Conservation (phyloP, 2,888 invertebrate species). For the Perizoma flavofasciatum region DNA sequence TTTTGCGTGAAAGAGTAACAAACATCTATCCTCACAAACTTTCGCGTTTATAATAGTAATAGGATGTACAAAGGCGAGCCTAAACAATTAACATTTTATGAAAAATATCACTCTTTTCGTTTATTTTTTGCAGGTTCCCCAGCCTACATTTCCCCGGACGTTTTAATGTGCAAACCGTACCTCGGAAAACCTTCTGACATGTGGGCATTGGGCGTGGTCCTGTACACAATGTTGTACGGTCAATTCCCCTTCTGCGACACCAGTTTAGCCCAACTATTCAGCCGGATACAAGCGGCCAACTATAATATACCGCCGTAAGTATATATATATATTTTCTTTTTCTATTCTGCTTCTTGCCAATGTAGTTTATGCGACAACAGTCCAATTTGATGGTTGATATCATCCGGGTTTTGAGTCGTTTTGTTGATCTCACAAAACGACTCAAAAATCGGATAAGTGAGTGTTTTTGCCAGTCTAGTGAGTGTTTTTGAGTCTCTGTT, state of each 20-base stretch:
- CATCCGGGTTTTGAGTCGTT: too few relatives aligned
- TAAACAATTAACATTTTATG: not conserved
- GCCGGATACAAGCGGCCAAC: constrained; percentile 89
- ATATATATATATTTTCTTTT: not conserved
- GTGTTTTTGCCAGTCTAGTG: too few relatives aligned
- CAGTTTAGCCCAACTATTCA: constrained; percentile 88
- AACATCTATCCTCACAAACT: too few relatives aligned
- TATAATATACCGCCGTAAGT: constrained; percentile 89
- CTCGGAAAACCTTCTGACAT: constrained; percentile 91
- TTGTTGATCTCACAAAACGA: too few relatives aligned
- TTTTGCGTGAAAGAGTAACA: too few relatives aligned
- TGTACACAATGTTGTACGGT: constrained; percentile 91
- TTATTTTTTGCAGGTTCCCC: constrained; percentile 82
- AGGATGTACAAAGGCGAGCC: too few relatives aligned
- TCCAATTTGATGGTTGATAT: too few relatives aligned
- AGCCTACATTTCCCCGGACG: constrained; percentile 92
- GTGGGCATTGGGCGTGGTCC: constrained; percentile 92
- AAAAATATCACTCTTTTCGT: not conserved
- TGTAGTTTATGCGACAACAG: too few relatives aligned
- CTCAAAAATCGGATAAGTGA: too few relatives aligned
- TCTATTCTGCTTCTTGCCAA: not conserved
- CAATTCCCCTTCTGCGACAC: constrained; percentile 93
- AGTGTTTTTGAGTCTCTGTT: too few relatives aligned
- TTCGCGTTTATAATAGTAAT: too few relatives aligned
- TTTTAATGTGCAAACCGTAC: constrained; percentile 89